A percentile compares a stretch with the other conserved stretches of the same genome.
Evolutionary conservation across 2,113 vertebrate genomes (phyloP).

Genomic region (Osmerus mordax): DNA sequence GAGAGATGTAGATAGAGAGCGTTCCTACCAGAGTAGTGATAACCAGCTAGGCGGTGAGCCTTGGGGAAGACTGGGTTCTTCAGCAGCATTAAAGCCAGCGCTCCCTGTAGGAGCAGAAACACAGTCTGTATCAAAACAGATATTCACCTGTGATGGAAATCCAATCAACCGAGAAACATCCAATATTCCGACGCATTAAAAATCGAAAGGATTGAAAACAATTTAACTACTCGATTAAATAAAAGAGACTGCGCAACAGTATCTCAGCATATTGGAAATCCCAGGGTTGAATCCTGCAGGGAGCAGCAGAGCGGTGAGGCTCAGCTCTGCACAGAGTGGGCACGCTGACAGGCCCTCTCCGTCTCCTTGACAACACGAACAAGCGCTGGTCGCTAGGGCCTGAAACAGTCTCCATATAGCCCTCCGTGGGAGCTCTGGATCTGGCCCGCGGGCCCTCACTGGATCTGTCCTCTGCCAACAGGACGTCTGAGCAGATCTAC

Average conservation of each 20-base stretch:
- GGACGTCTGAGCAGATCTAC: too few relatives aligned
- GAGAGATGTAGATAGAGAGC: background rate
- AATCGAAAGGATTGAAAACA: too few relatives aligned
- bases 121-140: background rate
- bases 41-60: slow-evolving; percentile 79
- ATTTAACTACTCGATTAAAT: too few relatives aligned
- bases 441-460: background rate
- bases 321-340: slow-evolving; percentile 47
- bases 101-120: slow-evolving; percentile 68
- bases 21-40: slow-evolving; percentile 91
- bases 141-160: background rate
- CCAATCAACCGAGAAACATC: slow-evolving; percentile 4
- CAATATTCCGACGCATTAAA: background rate
- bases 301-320: slow-evolving; percentile 20
- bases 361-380: slow-evolving; percentile 68
- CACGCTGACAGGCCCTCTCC: slow-evolving; percentile 31
- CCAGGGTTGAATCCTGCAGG: slow-evolving; percentile 17
- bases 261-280: background rate
- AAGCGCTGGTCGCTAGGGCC: slow-evolving; percentile 48
- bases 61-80: slow-evolving; percentile 76
- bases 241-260: background rate
- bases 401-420: slow-evolving; percentile 31
- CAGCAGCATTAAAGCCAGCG: slow-evolving; percentile 84
- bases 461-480: background rate
- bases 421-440: background rate